These are phyloP conservation scores for Parnassius apollo DNA, from an alignment of 2,888 invertebrate species.

Conservation along the genomic window DNA sequence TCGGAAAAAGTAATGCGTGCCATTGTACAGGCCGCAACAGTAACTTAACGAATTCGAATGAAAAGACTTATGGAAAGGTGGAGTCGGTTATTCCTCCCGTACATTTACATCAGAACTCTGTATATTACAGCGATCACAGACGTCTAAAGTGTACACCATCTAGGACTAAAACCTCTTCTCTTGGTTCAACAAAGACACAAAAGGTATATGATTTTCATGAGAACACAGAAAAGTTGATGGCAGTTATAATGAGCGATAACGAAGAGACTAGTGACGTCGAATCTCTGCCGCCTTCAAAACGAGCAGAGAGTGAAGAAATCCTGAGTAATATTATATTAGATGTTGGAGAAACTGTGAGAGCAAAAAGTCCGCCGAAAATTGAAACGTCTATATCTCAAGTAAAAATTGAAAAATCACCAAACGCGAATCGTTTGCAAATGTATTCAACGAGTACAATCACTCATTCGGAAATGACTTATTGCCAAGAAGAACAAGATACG, in stretches of 20 bases:
- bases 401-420: conserved; percentile 41
- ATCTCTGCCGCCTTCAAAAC: conserved; percentile 29
- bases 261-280: conserved; percentile 37
- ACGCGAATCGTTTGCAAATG: conserved; percentile 32
- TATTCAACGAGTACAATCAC: conserved; percentile 54
- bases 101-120: conserved; percentile 42
- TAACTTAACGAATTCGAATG: conserved; percentile 28
- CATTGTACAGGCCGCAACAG: conserved; percentile 36
- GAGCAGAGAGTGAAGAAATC: conserved; percentile 33
- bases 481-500: conserved; percentile 38
- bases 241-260: conserved; percentile 54
- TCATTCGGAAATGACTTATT: conserved; percentile 44
- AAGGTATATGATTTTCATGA: conserved; percentile 67
- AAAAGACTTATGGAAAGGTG: conserved; percentile 45
- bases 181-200: conserved; percentile 49
- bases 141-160: conserved; percentile 33
- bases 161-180: conserved; percentile 46
- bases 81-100: conserved; percentile 52
- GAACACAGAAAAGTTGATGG: conserved; percentile 62
- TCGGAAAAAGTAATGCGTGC: conserved; percentile 48
- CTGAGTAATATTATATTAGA: conserved; percentile 16
- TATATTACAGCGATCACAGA: conserved; percentile 42
- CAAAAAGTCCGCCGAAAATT: conserved; percentile 59
- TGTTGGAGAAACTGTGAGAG: conserved; percentile 28
- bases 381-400: conserved; percentile 61